These are phyloP conservation scores for Temnothorax ravouxi DNA, from an alignment of 2,888 invertebrate species.

Conservation along the genomic window DNA sequence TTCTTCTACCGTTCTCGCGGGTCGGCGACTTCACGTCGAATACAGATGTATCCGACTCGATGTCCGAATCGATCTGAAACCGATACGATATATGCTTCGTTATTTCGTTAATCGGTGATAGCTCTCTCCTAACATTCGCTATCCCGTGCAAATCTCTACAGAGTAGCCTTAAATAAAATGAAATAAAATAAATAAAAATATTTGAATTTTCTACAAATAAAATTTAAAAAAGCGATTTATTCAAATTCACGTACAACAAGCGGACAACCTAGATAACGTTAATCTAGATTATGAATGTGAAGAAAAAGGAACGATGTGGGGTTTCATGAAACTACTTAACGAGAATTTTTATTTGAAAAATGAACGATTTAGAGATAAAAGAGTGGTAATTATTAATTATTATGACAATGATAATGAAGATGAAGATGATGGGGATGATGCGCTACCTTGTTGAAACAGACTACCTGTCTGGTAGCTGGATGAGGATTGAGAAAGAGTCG, in stretches of 20 bases:
- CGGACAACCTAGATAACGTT: background rate
- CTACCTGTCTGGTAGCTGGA: conserved; percentile 87
- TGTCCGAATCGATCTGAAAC: conserved; percentile 88
- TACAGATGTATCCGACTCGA: conserved; percentile 89
- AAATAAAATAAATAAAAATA: background rate
- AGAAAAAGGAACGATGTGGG: background rate
- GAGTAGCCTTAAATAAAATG: background rate
- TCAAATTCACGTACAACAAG: background rate
- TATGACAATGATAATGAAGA: conserved; percentile 60
- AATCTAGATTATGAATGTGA: conserved; percentile 10
- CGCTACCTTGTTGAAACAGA: conserved; percentile 85
- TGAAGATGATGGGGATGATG: conserved; percentile 77
- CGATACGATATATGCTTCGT: background rate
- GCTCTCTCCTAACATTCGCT: background rate
- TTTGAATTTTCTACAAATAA: background rate
- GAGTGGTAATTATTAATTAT: background rate
- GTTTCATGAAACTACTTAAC: background rate
- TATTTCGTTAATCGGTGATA: background rate
- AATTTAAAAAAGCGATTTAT: background rate
- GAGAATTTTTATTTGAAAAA: background rate
- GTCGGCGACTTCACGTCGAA: conserved; percentile 88
- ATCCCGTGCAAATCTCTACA: background rate
- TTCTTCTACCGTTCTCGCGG: conserved; percentile 86
- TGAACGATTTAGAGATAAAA: background rate
- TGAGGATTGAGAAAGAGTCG: conserved; percentile 87